These are phyloP conservation scores for Eupithecia subfuscata DNA, from an alignment of 2,888 invertebrate species.

Conservation along the genomic window DNA sequence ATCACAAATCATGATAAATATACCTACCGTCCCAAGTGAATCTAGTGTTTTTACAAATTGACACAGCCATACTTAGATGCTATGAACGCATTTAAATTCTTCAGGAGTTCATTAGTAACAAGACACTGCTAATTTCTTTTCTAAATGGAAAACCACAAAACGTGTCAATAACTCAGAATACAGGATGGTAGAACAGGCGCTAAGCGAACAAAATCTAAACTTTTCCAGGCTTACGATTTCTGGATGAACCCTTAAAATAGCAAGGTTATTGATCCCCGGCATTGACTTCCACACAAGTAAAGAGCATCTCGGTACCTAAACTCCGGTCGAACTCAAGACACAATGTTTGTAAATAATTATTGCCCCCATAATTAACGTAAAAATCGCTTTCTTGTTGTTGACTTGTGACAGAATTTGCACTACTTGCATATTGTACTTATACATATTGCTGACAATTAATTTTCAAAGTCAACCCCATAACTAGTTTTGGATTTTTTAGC, in stretches of 20 bases:
- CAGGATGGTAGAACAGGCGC: constrained; percentile 27
- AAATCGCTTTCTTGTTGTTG: not conserved
- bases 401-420: too few species aligned
- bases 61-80: not conserved
- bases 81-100: not conserved
- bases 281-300: not conserved
- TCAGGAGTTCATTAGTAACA: not conserved
- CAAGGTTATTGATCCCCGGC: not conserved
- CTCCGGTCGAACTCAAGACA: not conserved
- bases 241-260: constrained; percentile 52
- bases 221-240: constrained; percentile 51
- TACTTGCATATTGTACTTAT: too few species aligned
- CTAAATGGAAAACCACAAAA: not conserved
- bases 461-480: not conserved
- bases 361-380: not conserved
- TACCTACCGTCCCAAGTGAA: not conserved
- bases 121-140: not conserved
- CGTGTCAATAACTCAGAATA: not conserved
- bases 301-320: not conserved
- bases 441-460: not conserved
- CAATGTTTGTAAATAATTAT: not conserved
- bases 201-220: constrained; percentile 74
- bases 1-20: not conserved
- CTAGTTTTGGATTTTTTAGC: not conserved
- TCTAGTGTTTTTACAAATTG: not conserved